phyloP scores from a whole-genome alignment of 2,113 vertebrate genomes.

The Siniperca knerii region DNA sequence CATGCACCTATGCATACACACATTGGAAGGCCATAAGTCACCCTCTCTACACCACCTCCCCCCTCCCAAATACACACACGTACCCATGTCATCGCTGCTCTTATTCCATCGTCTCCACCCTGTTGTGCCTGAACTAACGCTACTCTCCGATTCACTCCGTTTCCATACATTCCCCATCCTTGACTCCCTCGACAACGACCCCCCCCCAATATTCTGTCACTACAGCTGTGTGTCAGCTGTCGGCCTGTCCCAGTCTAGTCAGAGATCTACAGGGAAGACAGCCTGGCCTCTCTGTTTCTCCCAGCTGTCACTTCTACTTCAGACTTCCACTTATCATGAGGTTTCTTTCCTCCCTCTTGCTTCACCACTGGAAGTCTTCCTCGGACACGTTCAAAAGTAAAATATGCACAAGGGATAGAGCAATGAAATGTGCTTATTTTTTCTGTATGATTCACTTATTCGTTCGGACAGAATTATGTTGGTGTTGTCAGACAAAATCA shows the following conservation, averaged over 20 bases:
- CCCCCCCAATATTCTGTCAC: conserved; percentile 65
- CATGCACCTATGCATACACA: conserved; percentile 17
- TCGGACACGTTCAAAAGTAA: conserved; percentile 18
- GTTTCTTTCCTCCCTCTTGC: conserved; percentile 40
- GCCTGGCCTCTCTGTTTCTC: conserved; percentile 60
- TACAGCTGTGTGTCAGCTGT: conserved; percentile 88
- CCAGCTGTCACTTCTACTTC: conserved; percentile 71
- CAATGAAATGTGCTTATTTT: conserved; percentile 16
- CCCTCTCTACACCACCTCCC: conserved; percentile 43
- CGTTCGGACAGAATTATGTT: neutral
- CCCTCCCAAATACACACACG: conserved; percentile 51
- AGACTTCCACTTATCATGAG: conserved; percentile 60
- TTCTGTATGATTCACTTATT: neutral
- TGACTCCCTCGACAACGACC: neutral
- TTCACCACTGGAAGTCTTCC: conserved; percentile 39
- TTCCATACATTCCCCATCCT: conserved; percentile 49
- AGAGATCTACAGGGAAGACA: conserved; percentile 71
- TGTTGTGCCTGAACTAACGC: conserved; percentile 40
- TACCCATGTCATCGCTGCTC: conserved; percentile 69
- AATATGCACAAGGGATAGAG: conserved; percentile 7
- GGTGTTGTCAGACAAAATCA: conserved; percentile 1
- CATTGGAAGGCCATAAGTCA: conserved; percentile 67
- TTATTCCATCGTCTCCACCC: conserved; percentile 53
- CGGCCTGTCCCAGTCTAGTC: conserved; percentile 69
- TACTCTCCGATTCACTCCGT: conserved; percentile 40